A percentile compares a stretch with the other conserved stretches of the same genome.
phyloP scores from a whole-genome alignment of 2,888 invertebrate genomes.

The Tridacna crocea region DNA sequence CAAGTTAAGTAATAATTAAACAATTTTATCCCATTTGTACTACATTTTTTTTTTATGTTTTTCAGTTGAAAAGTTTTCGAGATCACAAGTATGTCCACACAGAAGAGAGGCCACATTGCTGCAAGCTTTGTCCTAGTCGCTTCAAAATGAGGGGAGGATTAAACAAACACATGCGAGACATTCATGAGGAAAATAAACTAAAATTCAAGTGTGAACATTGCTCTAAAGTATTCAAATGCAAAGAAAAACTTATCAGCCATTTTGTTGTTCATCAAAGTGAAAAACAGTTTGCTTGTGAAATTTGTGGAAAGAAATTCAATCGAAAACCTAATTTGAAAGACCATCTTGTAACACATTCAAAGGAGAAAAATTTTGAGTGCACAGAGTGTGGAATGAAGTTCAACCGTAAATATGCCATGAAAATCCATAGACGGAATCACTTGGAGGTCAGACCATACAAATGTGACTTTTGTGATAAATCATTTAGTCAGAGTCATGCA shows the following conservation, averaged over 20 bases:
- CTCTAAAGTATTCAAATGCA: slow-evolving; percentile 39
- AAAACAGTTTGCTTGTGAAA: slow-evolving; percentile 44
- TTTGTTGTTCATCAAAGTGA: slow-evolving; percentile 46
- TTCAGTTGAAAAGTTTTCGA: slow-evolving; percentile 21
- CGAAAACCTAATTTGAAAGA: slow-evolving; percentile 43
- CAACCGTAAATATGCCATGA: slow-evolving; percentile 44
- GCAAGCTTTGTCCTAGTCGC: slow-evolving; percentile 34
- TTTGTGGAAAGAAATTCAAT: slow-evolving; percentile 51
- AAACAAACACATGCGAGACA: slow-evolving; percentile 42
- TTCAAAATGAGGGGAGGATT: slow-evolving; percentile 45
- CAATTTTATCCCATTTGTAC: no score
- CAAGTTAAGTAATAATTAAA: no score
- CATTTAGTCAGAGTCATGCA: slow-evolving; percentile 64
- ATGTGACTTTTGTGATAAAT: slow-evolving; percentile 64
- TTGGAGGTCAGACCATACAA: slow-evolving; percentile 64
- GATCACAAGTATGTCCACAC: slow-evolving; percentile 46
- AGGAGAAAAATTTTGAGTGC: slow-evolving; percentile 55
- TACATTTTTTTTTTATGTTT: no score
- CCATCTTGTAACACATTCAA: slow-evolving; percentile 44
- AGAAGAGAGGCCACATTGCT: slow-evolving; percentile 32
- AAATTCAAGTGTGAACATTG: slow-evolving; percentile 53
- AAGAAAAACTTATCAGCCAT: slow-evolving; percentile 44
- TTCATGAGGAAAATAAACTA: slow-evolving; percentile 29
- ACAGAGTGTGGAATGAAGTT: slow-evolving; percentile 46
- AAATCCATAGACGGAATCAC: slow-evolving; percentile 63